phyloP scores from a whole-genome alignment of 2,797 vertebrate species.

The Pseudochirops cupreus region DNA sequence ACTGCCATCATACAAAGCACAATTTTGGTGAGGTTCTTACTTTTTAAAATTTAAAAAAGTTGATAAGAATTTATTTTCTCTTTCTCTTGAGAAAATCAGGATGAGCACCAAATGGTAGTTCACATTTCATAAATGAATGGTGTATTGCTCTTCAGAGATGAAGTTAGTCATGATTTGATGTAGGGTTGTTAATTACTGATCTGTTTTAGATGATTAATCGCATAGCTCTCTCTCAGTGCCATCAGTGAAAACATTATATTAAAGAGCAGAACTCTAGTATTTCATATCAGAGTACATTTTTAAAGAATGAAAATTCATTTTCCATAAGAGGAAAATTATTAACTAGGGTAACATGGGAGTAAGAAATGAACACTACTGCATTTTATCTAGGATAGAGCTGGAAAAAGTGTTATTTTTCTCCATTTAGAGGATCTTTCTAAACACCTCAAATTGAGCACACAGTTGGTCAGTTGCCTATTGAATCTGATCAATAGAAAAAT shows the following conservation, averaged over 20 bases:
- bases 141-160: constrained; percentile 44
- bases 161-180: background rate
- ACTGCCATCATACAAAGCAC: background rate
- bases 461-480: constrained; percentile 37
- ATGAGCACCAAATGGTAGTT: constrained; percentile 7
- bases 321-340: constrained; percentile 27
- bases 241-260: background rate
- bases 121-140: constrained; percentile 1
- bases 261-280: background rate
- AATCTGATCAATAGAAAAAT: constrained; percentile 41
- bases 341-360: constrained; percentile 40
- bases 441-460: background rate
- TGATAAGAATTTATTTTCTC: background rate
- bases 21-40: background rate
- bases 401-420: constrained; percentile 12
- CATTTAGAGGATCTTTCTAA: constrained; percentile 34
- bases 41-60: constrained; percentile 6
- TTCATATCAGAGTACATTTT: background rate
- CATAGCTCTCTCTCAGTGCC: background rate
- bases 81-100: constrained; percentile 41
- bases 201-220: background rate
- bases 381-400: constrained; percentile 29
- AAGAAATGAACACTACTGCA: background rate
- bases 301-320: constrained; percentile 53
- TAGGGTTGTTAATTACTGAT: background rate